These are phyloP conservation scores for Ornithoptera alexandrae DNA, from an alignment of 2,888 invertebrate genomes.

Conservation along the genomic window DNA sequence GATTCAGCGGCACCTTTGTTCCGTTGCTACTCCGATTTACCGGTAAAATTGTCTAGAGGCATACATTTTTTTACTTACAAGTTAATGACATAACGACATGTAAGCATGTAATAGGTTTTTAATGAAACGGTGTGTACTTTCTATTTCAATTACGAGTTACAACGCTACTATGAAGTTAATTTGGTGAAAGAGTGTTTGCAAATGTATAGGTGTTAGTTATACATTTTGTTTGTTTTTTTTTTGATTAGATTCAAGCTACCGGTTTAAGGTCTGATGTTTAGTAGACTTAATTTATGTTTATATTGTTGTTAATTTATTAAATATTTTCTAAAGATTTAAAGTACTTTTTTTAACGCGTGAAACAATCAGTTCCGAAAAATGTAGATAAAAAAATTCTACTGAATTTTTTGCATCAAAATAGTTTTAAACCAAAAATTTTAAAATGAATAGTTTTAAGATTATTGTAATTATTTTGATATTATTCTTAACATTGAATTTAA, in stretches of 20 bases:
- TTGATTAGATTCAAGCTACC: background rate
- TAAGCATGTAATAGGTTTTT: constrained; percentile 45
- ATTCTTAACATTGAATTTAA: too few species aligned
- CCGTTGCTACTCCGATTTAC: constrained; percentile 42
- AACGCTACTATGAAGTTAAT: constrained; percentile 43
- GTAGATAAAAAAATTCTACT: too few species aligned
- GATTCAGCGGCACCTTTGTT: constrained; percentile 42
- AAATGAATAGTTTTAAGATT: too few species aligned
- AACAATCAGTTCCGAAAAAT: too few species aligned
- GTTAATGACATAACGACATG: constrained; percentile 45
- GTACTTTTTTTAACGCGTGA: too few species aligned
- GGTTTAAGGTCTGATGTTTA: too few species aligned
- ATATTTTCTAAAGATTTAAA: too few species aligned
- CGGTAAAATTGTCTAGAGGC: constrained; percentile 42
- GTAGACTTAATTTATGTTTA: too few species aligned
- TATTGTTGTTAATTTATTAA: too few species aligned
- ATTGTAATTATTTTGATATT: too few species aligned
- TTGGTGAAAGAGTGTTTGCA: constrained; percentile 39
- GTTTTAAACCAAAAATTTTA: too few species aligned
- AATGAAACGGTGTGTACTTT: constrained; percentile 56
- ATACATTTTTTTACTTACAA: constrained; percentile 36
- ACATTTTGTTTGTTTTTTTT: constrained; percentile 25
- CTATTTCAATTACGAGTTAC: constrained; percentile 55
- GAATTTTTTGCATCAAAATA: too few species aligned
- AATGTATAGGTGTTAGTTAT: constrained; percentile 32